These are phyloP conservation scores for Triplophysa dalaica DNA, from an alignment of 2,113 vertebrate genomes.

Conservation along the genomic window DNA sequence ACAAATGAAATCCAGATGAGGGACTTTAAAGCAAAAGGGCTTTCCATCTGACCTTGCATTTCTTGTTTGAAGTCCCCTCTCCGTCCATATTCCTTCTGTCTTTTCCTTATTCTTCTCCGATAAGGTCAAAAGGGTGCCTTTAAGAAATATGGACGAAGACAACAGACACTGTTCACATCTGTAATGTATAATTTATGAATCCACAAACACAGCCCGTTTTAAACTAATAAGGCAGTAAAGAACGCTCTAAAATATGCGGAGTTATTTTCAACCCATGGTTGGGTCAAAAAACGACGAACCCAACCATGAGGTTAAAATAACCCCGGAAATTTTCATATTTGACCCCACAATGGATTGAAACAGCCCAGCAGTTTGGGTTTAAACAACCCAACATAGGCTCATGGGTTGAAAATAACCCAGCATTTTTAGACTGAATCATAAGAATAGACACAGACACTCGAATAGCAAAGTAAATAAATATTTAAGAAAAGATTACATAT, in stretches of 20 bases:
- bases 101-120: constrained; percentile 41
- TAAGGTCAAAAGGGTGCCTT: constrained; percentile 3
- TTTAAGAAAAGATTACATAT: too few relatives aligned
- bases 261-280: too few relatives aligned
- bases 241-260: background rate
- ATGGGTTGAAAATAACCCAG: too few relatives aligned
- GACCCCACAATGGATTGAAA: too few relatives aligned
- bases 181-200: constrained; percentile 9
- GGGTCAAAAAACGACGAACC: too few relatives aligned
- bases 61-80: constrained; percentile 59
- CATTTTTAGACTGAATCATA: background rate
- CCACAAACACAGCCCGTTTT: constrained; percentile 6
- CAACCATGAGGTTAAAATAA: too few relatives aligned
- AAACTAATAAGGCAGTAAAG: constrained; percentile 1
- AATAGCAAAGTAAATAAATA: too few relatives aligned
- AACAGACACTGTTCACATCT: constrained; percentile 4
- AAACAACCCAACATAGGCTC: too few relatives aligned
- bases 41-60: constrained; percentile 68
- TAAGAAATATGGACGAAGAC: constrained; percentile 1
- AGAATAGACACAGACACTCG: background rate
- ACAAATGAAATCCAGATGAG: constrained; percentile 78
- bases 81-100: constrained; percentile 47
- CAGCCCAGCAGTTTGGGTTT: too few relatives aligned
- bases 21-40: constrained; percentile 65
- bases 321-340: too few relatives aligned